Evolutionary conservation across 2,797 vertebrate genomes (phyloP).

Genomic region (Sorex maritimensis): DNA sequence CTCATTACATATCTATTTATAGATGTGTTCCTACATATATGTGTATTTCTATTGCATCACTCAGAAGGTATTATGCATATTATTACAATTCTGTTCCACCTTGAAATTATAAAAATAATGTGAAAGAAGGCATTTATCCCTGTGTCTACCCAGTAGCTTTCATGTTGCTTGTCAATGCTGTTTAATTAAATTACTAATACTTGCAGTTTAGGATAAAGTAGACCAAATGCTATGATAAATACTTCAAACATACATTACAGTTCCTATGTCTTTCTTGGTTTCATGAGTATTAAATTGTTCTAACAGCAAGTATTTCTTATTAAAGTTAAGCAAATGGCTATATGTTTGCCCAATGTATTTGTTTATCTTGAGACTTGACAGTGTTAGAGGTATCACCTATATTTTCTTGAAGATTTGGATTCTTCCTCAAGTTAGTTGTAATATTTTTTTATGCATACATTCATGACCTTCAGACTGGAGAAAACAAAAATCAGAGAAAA

Average conservation of each 20-base stretch:
- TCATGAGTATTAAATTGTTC: not conserved
- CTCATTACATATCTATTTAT: not conserved
- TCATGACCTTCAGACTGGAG: not conserved
- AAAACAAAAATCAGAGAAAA: not conserved
- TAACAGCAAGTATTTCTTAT: not conserved
- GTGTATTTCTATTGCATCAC: not conserved
- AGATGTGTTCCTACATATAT: not conserved
- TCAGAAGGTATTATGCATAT: not conserved
- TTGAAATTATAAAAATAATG: not conserved
- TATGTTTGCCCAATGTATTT: not conserved
- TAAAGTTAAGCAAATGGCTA: not conserved
- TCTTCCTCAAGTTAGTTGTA: not conserved
- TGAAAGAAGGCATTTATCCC: not conserved
- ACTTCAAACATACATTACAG: not conserved
- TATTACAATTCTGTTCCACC: not conserved
- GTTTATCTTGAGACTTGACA: not conserved
- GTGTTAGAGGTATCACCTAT: not conserved
- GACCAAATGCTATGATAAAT: not conserved
- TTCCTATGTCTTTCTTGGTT: not conserved
- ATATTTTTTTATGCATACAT: not conserved
- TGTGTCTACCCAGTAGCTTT: not conserved
- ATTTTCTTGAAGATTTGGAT: slow-evolving; percentile 21
- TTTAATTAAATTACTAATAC: slow-evolving; percentile 31
- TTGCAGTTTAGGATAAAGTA: not conserved
- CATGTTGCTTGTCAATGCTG: not conserved